phyloP scores from a whole-genome alignment of 2,888 invertebrate genomes.

The Pachydiplax longipennis region DNA sequence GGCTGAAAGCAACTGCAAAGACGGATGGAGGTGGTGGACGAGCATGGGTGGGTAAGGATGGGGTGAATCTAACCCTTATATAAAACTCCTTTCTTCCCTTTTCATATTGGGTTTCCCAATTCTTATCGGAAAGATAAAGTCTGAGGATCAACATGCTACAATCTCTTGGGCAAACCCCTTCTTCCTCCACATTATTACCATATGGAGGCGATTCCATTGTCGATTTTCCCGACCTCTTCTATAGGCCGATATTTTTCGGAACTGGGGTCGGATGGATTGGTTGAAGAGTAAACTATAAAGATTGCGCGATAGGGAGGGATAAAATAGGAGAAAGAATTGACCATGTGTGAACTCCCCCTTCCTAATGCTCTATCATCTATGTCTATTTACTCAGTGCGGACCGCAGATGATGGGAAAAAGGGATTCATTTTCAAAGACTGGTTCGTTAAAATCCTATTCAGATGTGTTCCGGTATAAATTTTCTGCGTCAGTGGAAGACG shows the following conservation, averaged over 20 bases:
- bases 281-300: not conserved
- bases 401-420: too few relatives aligned
- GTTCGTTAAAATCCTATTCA: too few relatives aligned
- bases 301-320: not conserved
- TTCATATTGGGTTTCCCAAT: slow-evolving; percentile 16
- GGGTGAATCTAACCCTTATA: not conserved
- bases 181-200: slow-evolving; percentile 4
- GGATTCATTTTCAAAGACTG: too few relatives aligned
- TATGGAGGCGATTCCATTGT: slow-evolving; percentile 21
- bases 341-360: not conserved
- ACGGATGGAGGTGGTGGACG: not conserved
- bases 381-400: not conserved
- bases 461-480: too few relatives aligned
- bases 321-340: not conserved
- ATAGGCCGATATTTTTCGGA: not conserved
- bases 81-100: not conserved
- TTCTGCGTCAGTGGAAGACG: too few relatives aligned
- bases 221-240: not conserved
- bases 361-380: not conserved
- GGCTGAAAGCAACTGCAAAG: not conserved
- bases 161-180: slow-evolving; percentile 29
- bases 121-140: slow-evolving; percentile 31
- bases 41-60: not conserved
- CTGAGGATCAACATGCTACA: not conserved
- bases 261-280: not conserved